These are phyloP conservation scores for Lasioglossum leucozonium DNA, from an alignment of 2,888 invertebrate species.

Conservation along the genomic window DNA sequence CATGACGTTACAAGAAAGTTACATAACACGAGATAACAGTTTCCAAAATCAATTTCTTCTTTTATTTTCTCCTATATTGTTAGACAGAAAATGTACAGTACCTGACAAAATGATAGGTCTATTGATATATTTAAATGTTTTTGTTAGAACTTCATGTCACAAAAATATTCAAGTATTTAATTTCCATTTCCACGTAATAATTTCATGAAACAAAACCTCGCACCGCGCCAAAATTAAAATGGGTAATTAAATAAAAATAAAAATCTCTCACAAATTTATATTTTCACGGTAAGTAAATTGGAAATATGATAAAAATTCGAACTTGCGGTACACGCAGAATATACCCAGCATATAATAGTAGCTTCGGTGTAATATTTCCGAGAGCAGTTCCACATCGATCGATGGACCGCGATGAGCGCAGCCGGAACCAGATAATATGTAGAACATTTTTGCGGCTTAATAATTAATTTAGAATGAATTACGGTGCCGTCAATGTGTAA, in stretches of 20 bases:
- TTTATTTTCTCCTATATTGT: too few species aligned
- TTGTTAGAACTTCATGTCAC: not conserved
- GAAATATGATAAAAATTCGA: not conserved
- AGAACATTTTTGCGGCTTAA: not conserved
- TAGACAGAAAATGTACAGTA: too few species aligned
- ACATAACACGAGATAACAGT: not conserved
- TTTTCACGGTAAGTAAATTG: not conserved
- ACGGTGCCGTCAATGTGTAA: not conserved
- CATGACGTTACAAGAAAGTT: not conserved
- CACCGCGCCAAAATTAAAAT: not conserved
- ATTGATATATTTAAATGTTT: not conserved
- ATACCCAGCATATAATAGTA: not conserved
- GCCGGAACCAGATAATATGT: not conserved
- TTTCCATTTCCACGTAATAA: not conserved
- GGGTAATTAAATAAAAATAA: not conserved
- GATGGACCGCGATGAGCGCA: not conserved
- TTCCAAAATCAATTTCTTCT: not conserved
- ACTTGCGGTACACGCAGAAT: not conserved
- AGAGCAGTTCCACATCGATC: not conserved
- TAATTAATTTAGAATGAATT: constrained; percentile 1
- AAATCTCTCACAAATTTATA: not conserved
- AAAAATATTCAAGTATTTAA: too few species aligned
- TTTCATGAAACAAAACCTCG: not conserved
- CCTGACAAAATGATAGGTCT: too few species aligned
- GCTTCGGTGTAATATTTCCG: not conserved